Conservation (phyloP, 2,113 vertebrate species). For the Colossoma macropomum region DNA sequence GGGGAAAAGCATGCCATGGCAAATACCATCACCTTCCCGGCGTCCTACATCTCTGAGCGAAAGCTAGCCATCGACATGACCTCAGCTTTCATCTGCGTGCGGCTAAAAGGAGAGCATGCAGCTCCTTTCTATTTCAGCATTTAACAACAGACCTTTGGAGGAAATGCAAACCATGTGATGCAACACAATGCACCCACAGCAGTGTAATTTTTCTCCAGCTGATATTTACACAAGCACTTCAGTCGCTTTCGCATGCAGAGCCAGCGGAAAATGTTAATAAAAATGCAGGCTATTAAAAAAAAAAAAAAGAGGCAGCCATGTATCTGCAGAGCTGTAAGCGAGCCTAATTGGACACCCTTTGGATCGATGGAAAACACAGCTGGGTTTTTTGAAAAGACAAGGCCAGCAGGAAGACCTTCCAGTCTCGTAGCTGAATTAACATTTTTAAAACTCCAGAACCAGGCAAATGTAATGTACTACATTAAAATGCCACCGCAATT, state of each 20-base stretch:
- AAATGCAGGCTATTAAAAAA: conserved; percentile 41
- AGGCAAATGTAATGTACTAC: conserved; percentile 41
- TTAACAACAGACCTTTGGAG: conserved; percentile 16
- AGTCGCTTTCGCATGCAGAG: conserved; percentile 1
- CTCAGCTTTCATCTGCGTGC: conserved; percentile 5
- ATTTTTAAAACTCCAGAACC: conserved; percentile 32
- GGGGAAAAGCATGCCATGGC: conserved; percentile 23
- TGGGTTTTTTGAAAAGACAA: conserved; percentile 43
- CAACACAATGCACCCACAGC: conserved; percentile 29
- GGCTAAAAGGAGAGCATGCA: neutral
- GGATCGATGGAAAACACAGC: conserved; percentile 52
- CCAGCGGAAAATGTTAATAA: conserved; percentile 46
- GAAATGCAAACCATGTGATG: conserved; percentile 19
- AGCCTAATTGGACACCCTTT: conserved; percentile 47
- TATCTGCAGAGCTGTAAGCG: conserved; percentile 35
- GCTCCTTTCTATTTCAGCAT: conserved; percentile 4
- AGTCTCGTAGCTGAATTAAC: conserved; percentile 35
- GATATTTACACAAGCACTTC: conserved; percentile 45
- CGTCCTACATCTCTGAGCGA: conserved; percentile 32
- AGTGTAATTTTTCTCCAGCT: conserved; percentile 40
- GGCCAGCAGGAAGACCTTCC: conserved; percentile 35
- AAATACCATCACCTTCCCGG: conserved; percentile 36
- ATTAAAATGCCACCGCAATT: conserved; percentile 63
- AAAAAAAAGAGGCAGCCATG: neutral
- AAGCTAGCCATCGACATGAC: conserved; percentile 9